Conservation (phyloP, 2,113 vertebrate genomes). For the Nerophis ophidion region DNA sequence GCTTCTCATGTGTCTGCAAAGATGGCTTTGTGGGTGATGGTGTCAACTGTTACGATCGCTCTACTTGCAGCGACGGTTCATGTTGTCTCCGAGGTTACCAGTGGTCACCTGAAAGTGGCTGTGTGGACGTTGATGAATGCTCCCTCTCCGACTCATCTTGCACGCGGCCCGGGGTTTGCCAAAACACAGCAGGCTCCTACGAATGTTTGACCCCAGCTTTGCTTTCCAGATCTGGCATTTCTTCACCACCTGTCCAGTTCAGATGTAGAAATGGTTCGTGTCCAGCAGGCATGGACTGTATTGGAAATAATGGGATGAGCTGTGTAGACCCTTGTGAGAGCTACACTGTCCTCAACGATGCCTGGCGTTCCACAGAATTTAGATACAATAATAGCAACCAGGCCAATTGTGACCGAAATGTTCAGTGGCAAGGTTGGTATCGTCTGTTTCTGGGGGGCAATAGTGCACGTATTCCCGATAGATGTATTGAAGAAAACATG, state of each 20-base stretch:
- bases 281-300: slow-evolving; percentile 42
- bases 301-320: background rate
- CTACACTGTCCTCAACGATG: slow-evolving; percentile 39
- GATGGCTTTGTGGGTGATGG: slow-evolving; percentile 56
- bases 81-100: slow-evolving; percentile 48
- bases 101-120: slow-evolving; percentile 46
- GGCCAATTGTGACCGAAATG: background rate
- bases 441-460: slow-evolving; percentile 24
- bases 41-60: slow-evolving; percentile 42
- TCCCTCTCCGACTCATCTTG: slow-evolving; percentile 32
- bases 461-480: slow-evolving; percentile 45
- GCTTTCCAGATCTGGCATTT: background rate
- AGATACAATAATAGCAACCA: background rate
- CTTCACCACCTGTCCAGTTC: slow-evolving; percentile 14
- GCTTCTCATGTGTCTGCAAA: slow-evolving; percentile 47
- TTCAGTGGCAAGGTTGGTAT: slow-evolving; percentile 52
- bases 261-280: slow-evolving; percentile 15
- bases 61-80: slow-evolving; percentile 26
- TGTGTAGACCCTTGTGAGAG: slow-evolving; percentile 47
- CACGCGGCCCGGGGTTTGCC: slow-evolving; percentile 24
- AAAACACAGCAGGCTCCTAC: slow-evolving; percentile 48
- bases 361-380: slow-evolving; percentile 42
- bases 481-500: slow-evolving; percentile 9
- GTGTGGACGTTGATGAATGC: slow-evolving; percentile 55
- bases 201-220: slow-evolving; percentile 18